Evolutionary conservation across 2,888 invertebrate species (phyloP), one percentile per base, ranked within the genome.

Genomic region (Spisula solida): DNA sequence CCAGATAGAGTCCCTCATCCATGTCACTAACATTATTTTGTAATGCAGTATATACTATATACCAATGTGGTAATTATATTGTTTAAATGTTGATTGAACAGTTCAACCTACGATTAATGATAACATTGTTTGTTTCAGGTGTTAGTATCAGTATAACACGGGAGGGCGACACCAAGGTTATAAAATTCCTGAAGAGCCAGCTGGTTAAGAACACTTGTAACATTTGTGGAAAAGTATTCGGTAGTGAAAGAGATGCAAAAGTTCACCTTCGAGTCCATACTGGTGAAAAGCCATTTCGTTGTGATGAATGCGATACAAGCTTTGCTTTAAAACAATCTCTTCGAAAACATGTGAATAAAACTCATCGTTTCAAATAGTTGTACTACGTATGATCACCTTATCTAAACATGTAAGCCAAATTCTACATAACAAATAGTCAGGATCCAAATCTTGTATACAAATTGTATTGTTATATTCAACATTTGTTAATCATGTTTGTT

Each of bases 221-320:
- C 14, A 41, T 66, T 80, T 86, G 86, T 31, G 79, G 79, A 0
- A 86, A 86, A 81, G 81, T 86, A 60, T 86, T 86, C 48, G 81
- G 86, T 20, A 70, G 66, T 60, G 31, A 81, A 25, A 56, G 86
- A 12, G 86, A 86, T n/a, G 60, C 60, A 20, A 70, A 81, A 60
- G 60, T 80, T 48, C 86, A 86, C 60, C 18, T 55, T 20, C 81
- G 81, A 31, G 66, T 47, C 66, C 86, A 86, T 41, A 81, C 81
- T 14, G 86, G 81, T n/a, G 86, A 86, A 81, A 86, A 78, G 55
- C 81, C 86, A 25, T 86, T 20, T 31, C 56, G 47, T 31, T 86
- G 86, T 81, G 70, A 70, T 14, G 34, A 29, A 14, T 86, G 86
- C 66, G 66, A 41, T 2, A 16, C 48, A 18, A 16, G n/a, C 10